These are phyloP conservation scores for Varroa destructor DNA, from an alignment of 1,140 invertebrate genomes.

Conservation along the genomic window DNA sequence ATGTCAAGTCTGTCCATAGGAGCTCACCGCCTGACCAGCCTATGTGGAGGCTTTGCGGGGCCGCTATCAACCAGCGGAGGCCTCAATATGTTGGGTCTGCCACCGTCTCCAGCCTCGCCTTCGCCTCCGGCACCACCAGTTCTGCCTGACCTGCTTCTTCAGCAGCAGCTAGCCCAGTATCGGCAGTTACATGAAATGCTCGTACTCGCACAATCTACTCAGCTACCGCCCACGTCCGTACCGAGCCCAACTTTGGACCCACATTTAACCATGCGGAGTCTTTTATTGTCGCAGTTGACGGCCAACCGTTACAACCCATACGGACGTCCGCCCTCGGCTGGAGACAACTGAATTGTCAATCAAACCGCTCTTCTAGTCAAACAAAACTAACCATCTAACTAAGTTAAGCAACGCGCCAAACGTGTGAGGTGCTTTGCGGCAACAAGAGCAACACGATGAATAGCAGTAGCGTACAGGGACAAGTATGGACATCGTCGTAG, in stretches of 20 bases:
- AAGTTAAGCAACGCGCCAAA: too few species aligned
- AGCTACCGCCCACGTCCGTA: neutral
- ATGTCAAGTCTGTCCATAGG: too few species aligned
- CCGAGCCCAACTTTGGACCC: neutral
- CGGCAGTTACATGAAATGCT: slow-evolving; percentile 22
- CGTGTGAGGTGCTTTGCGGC: too few species aligned
- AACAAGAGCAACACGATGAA: too few species aligned
- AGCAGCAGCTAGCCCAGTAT: slow-evolving; percentile 24
- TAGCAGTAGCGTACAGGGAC: too few species aligned
- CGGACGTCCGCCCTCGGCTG: slow-evolving; percentile 18
- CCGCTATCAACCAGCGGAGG: too few species aligned
- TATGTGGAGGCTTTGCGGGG: too few species aligned
- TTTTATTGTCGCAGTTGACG: slow-evolving; percentile 2
- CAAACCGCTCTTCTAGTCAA: too few species aligned
- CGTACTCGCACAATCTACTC: slow-evolving; percentile 1
- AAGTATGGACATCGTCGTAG: too few species aligned
- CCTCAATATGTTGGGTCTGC: neutral
- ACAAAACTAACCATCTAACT: too few species aligned
- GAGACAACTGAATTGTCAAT: neutral
- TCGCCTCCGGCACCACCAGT: slow-evolving; percentile 14
- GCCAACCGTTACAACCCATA: slow-evolving; percentile 14
- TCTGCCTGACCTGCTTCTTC: neutral
- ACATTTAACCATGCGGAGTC: slow-evolving; percentile 17
- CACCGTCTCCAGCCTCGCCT: slow-evolving; percentile 5
- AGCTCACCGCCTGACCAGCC: too few species aligned